Evolutionary conservation across 2,113 vertebrate species (phyloP), one percentile per base, ranked within the genome.

Genomic region (Thamnaconus septentrionalis): DNA sequence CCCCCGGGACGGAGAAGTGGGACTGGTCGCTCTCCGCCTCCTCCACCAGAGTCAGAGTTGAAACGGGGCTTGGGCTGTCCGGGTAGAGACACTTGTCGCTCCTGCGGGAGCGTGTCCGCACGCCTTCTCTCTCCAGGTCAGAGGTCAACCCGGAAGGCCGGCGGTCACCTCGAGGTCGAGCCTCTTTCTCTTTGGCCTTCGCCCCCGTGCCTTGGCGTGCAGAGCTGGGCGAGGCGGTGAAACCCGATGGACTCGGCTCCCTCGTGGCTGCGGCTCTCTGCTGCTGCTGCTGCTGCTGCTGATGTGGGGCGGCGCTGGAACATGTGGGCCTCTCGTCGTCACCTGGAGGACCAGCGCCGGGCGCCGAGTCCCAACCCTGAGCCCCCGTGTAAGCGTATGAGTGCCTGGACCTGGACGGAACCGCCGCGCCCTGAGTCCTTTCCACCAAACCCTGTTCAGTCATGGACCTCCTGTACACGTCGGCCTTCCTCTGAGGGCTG

Each of bases 61-160:
- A 84, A 54, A 89, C 75, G 0, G 82, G 79, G 49, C 85, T 91
- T 3, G 90, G 86, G 57, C 88, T 90, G 8, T 87, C 82, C 44
- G 86, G 80, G 62, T 89, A 90, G 49, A 84, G 75, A 77, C 85
- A 88, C 72, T 81, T 91, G 66, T 93, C 91, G 40, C 92, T 93
- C 56, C 84, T 91, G 69, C 91, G 78, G 58, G 90, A 93, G 18
- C 84, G 85, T 39, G 88, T 57, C 61, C 92, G 76, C 41, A 90
- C 72, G 6, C 83, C 75, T 66, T 93, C 92, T 65, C 76, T 82
- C 59, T 93, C 90, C 43, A 76, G 60, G 31, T 86, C 89, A 7
- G 79, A 71, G 61, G 86, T 72, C 53, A 87, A 63, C 41, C 71
- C 76, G 7, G 72, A 75, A 64, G 65, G 71, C 4, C 5, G 53